Evolutionary conservation across 2,797 vertebrate species (phyloP).

Genomic region (Pseudomugil gertrudae): DNA sequence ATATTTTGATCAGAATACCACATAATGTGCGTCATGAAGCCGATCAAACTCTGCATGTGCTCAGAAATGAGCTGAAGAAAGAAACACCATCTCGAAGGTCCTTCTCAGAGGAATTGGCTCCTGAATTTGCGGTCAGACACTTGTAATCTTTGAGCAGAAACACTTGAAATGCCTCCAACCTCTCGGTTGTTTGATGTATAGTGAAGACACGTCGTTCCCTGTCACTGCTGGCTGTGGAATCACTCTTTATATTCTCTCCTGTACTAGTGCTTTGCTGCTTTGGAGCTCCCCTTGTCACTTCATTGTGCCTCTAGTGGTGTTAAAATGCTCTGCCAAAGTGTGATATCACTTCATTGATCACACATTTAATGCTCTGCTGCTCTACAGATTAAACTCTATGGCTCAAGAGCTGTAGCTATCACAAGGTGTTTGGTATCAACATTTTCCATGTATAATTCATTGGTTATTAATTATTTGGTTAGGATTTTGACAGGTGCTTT

Average conservation of each 20-base stretch:
- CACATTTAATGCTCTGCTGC: constrained; percentile 60
- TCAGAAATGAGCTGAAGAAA: constrained; percentile 11
- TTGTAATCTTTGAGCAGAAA: constrained; percentile 22
- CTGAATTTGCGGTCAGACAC: constrained; percentile 44
- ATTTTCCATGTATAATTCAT: constrained; percentile 54
- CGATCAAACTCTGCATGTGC: background rate
- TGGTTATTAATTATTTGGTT: constrained; percentile 31
- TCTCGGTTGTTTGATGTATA: constrained; percentile 47
- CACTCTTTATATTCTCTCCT: constrained; percentile 53
- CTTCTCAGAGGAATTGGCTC: background rate
- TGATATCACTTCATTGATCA: constrained; percentile 65
- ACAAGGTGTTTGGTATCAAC: constrained; percentile 39
- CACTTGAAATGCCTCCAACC: constrained; percentile 46
- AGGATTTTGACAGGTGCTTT: constrained; percentile 22
- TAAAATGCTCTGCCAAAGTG: constrained; percentile 65
- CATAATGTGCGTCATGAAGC: constrained; percentile 5
- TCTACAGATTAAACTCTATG: constrained; percentile 58
- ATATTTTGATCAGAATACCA: constrained; percentile 12
- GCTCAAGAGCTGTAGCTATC: constrained; percentile 52
- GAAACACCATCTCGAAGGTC: constrained; percentile 4
- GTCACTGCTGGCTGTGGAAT: constrained; percentile 64
- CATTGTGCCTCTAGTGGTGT: constrained; percentile 56
- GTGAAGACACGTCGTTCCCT: constrained; percentile 40
- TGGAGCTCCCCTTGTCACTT: constrained; percentile 58
- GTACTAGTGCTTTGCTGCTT: constrained; percentile 51